A percentile compares a stretch with the other conserved stretches of the same genome.
These are phyloP conservation scores for Panurus biarmicus DNA, from an alignment of 2,113 vertebrate species.

Conservation along the genomic window DNA sequence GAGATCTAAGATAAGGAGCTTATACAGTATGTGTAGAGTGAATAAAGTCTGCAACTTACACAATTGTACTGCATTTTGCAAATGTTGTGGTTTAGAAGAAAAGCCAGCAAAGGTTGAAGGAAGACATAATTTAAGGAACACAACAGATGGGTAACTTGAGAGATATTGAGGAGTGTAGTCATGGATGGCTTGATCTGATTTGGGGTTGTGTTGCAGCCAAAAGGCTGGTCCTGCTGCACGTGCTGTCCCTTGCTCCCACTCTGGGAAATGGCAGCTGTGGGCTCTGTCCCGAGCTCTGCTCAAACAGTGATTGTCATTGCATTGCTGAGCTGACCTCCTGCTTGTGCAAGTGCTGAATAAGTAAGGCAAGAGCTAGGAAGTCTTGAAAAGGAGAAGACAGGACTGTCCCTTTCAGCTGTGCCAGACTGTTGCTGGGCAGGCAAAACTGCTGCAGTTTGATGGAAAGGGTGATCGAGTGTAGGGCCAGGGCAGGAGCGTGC, in stretches of 20 bases:
- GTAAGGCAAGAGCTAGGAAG: neutral
- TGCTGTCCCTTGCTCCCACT: neutral
- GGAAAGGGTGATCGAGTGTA: neutral
- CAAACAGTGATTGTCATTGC: neutral
- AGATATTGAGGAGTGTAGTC: neutral
- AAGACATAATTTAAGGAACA: neutral
- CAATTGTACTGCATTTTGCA: neutral
- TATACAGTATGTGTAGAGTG: neutral
- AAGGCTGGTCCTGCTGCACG: neutral
- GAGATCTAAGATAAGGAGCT: neutral
- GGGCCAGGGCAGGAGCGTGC: neutral
- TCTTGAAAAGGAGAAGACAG: neutral
- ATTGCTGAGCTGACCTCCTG: neutral
- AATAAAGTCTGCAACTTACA: neutral
- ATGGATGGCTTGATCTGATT: neutral
- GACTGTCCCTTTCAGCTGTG: neutral
- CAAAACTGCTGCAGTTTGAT: neutral
- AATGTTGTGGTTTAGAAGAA: slow-evolving; percentile 9
- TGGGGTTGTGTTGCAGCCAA: neutral
- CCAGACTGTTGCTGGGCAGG: neutral
- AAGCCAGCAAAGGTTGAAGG: neutral
- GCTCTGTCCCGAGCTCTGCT: neutral
- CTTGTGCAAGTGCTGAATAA: neutral
- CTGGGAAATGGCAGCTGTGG: neutral
- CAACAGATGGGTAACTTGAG: neutral